Evolutionary conservation across 1,140 invertebrate species (phyloP).

Genomic region (Coboldia fuscipes): DNA sequence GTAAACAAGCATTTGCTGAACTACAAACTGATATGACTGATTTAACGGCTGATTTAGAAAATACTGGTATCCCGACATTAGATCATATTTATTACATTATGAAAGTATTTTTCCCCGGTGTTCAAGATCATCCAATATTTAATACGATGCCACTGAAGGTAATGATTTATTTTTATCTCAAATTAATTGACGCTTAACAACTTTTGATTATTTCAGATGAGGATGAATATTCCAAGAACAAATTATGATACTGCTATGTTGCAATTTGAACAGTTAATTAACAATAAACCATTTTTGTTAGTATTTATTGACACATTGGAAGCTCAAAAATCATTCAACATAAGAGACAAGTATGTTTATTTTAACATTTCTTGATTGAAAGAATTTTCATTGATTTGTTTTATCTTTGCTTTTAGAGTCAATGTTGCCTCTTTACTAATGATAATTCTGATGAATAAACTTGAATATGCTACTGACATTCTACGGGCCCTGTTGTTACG

Average conservation of each 20-base stretch:
- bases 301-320: constrained; percentile 87
- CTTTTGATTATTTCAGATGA: constrained; percentile 21
- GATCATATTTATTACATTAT: constrained; percentile 94
- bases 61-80: constrained; percentile 84
- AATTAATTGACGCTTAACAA: background rate
- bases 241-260: constrained; percentile 86
- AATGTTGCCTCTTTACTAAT: constrained; percentile 85
- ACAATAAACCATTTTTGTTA: constrained; percentile 82
- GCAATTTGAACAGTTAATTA: constrained; percentile 83
- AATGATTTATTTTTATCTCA: constrained; percentile 6
- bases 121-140: constrained; percentile 76
- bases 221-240: constrained; percentile 52
- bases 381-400: background rate
- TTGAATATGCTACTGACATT: constrained; percentile 91
- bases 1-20: constrained; percentile 97
- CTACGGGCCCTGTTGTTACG: constrained; percentile 65
- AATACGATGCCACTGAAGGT: constrained; percentile 66
- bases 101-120: constrained; percentile 95
- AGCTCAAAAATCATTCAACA: constrained; percentile 74
- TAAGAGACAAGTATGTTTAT: constrained; percentile 58
- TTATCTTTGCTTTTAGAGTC: constrained; percentile 30
- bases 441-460: constrained; percentile 84
- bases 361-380: background rate
- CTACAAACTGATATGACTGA: constrained; percentile 98
- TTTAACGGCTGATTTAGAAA: constrained; percentile 85